Percentiles rank a stretch among this genome's conserved stretches.
Evolutionary conservation across 2,888 invertebrate genomes (phyloP).

Genomic region (Yponomeuta evonymella): DNA sequence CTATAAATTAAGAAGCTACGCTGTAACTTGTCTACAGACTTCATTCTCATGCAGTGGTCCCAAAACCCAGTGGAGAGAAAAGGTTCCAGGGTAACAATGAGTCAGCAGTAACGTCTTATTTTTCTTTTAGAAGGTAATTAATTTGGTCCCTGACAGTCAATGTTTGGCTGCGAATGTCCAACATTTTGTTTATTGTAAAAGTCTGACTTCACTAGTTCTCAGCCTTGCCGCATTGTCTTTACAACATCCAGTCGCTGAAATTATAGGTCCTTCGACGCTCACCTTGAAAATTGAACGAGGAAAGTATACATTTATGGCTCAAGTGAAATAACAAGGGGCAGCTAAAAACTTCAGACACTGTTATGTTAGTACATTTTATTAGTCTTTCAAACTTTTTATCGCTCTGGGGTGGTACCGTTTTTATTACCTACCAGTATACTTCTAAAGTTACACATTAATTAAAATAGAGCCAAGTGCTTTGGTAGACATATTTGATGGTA

Average conservation of each 20-base stretch:
- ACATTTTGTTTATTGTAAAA: background rate
- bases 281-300: background rate
- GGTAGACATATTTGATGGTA: background rate
- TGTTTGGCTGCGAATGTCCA: no score
- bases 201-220: background rate
- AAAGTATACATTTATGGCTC: background rate
- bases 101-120: conserved; percentile 54
- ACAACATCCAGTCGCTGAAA: background rate
- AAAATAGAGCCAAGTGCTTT: background rate
- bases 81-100: conserved; percentile 52
- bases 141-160: conserved; percentile 35
- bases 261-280: background rate
- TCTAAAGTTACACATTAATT: conserved; percentile 1
- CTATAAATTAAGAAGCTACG: background rate
- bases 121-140: conserved; percentile 60
- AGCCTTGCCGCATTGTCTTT: background rate
- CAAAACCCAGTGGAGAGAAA: background rate
- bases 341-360: background rate
- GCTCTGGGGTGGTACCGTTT: background rate
- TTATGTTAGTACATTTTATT: conserved; percentile 2
- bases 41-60: background rate
- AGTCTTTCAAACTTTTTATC: background rate
- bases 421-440: background rate
- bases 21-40: background rate
- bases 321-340: background rate